These are phyloP conservation scores for Wiebesia pumilae DNA, from an alignment of 1,140 invertebrate genomes.

Conservation along the genomic window DNA sequence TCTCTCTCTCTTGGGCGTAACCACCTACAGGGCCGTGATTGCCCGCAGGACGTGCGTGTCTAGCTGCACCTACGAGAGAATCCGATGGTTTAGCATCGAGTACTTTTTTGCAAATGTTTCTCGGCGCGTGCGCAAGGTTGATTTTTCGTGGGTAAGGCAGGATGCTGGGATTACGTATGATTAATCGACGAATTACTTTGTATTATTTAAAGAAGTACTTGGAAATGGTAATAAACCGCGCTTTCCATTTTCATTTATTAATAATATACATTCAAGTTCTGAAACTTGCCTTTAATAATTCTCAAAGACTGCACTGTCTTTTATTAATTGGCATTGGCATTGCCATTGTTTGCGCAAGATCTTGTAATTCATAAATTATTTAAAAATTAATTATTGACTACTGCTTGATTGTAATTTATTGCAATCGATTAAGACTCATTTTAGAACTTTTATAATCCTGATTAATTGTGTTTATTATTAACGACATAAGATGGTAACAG, in stretches of 20 bases:
- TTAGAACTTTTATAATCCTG: too few species aligned
- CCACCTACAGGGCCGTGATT: slow-evolving; percentile 58
- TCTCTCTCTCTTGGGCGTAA: slow-evolving; percentile 19
- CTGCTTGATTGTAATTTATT: too few species aligned
- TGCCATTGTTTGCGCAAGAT: too few species aligned
- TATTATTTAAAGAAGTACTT: background rate
- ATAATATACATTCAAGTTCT: background rate
- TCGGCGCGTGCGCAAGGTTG: slow-evolving; percentile 1
- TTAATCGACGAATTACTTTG: slow-evolving; percentile 49
- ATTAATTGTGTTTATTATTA: too few species aligned
- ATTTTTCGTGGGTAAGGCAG: slow-evolving; percentile 4
- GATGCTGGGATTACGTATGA: slow-evolving; percentile 30
- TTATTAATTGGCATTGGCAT: too few species aligned
- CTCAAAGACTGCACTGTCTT: too few species aligned
- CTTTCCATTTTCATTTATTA: background rate
- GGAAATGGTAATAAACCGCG: slow-evolving; percentile 4
- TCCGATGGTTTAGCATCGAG: slow-evolving; percentile 2
- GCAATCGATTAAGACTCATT: too few species aligned
- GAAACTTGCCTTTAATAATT: too few species aligned
- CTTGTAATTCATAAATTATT: too few species aligned
- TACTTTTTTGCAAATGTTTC: background rate
- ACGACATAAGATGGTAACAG: too few species aligned
- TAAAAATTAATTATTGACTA: too few species aligned
- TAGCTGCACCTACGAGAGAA: slow-evolving; percentile 13
- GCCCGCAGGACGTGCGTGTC: background rate